A percentile compares a stretch with the other conserved stretches of the same genome.
phyloP scores from a whole-genome alignment of 2,113 vertebrate genomes.

The Neodon shergylaensis region DNA sequence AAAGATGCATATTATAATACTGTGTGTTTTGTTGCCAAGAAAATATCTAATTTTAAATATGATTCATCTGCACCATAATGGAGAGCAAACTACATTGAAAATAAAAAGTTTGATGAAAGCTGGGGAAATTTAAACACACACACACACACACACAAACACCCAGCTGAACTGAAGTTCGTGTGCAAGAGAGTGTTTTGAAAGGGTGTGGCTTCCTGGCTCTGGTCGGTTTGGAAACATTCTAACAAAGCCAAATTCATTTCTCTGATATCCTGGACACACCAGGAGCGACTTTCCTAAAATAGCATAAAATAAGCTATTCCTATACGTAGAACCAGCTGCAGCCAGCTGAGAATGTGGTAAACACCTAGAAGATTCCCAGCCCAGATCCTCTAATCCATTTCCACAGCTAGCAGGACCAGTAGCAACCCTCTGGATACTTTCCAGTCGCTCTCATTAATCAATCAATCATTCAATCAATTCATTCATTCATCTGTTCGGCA shows the following conservation, averaged over 20 bases:
- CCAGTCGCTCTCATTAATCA: neutral
- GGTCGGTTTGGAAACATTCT: constrained; percentile 73
- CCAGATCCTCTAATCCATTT: constrained; percentile 7
- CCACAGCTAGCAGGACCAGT: neutral
- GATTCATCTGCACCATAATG: constrained; percentile 52
- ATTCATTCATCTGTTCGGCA: neutral
- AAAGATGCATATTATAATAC: constrained; percentile 29
- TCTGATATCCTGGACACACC: constrained; percentile 61
- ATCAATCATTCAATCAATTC: neutral
- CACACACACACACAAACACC: neutral
- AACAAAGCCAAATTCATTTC: constrained; percentile 70
- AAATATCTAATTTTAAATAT: constrained; percentile 59
- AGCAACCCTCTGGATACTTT: neutral
- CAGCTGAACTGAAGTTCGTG: neutral
- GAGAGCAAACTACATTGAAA: neutral
- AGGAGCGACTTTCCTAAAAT: constrained; percentile 61
- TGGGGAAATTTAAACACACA: neutral
- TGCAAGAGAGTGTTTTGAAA: constrained; percentile 54
- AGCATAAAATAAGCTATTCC: constrained; percentile 50
- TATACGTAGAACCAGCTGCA: neutral
- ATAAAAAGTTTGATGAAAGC: constrained; percentile 47
- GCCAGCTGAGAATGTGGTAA: constrained; percentile 46
- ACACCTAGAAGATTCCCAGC: neutral
- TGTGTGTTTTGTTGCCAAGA: constrained; percentile 8
- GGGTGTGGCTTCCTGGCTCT: constrained; percentile 75